Base-by-base conservation (phyloP, 1,140 invertebrate genomes). In the Lucilia sericata region DNA sequence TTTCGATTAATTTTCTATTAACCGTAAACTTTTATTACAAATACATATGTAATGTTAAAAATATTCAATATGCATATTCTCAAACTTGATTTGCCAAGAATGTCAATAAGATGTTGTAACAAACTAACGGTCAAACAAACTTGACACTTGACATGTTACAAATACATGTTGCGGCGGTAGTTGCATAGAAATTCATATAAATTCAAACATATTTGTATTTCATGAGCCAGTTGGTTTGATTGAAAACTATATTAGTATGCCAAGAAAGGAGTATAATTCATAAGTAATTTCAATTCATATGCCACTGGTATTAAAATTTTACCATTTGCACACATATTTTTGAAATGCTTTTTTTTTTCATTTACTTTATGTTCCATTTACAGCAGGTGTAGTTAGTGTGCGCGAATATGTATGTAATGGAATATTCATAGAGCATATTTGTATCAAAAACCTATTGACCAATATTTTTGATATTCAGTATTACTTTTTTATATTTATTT, bases 141-240 rank as follows among this genome's bases (percentile, higher is more conserved):
- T 60, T 60, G 55, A 60, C 55, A 60, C 55, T 60, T 60, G 55
- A 60, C 55, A 60, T 60, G 55, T 60, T 60, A n/a, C 55, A 60
- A 17, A n/a, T 60, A 60, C 55, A n/a, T 30, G 25, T 30, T 30
- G 25, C 25, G 25, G 25, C 25, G 1, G 25, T 30, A 2, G 25
- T 30, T 30, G 25, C 25, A 30, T 30, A 30, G 25, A 30, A 30
- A 30, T 30, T 30, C 25, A 30, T 30, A 30, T 30, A 30, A 30
- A 30, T 30, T 30, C 25, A 30, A 30, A 30, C 25, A 30, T 30
- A 30, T 30, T 30, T 30, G 25, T 30, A 30, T 42, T 3, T 7
- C 42, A 42, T 42, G 42, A 8, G 42, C 10, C 10, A 42, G 5
- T 42, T 42, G 42, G 7, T 42, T 42, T 42, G 42, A 42, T 42